Evolutionary conservation across 2,888 invertebrate genomes (phyloP).

Genomic region (Teleiodes luculella): DNA sequence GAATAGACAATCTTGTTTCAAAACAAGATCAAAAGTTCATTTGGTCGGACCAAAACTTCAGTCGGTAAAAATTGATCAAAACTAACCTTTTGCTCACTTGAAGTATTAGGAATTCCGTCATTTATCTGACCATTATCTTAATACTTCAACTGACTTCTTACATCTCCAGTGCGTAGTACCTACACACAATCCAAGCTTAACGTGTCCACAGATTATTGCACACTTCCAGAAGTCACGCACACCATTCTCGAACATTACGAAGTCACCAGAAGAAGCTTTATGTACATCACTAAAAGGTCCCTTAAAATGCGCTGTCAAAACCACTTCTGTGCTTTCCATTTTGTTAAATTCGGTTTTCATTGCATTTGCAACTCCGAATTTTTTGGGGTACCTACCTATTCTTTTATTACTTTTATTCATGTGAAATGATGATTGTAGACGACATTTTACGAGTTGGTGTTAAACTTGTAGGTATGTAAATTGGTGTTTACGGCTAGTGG

Average conservation of each 20-base stretch:
- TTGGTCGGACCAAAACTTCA: slow-evolving; percentile 79
- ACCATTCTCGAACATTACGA: slow-evolving; percentile 44
- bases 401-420: slow-evolving; percentile 20
- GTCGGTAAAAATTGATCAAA: slow-evolving; percentile 73
- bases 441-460: slow-evolving; percentile 25
- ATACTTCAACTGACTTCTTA: background rate
- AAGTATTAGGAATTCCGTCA: slow-evolving; percentile 19
- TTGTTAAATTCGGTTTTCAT: background rate
- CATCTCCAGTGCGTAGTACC: background rate
- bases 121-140: slow-evolving; percentile 10
- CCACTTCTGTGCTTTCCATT: too few species aligned
- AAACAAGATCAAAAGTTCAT: slow-evolving; percentile 76
- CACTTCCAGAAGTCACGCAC: slow-evolving; percentile 38
- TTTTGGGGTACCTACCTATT: background rate
- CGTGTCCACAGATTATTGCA: slow-evolving; percentile 31
- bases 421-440: slow-evolving; percentile 32
- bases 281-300: slow-evolving; percentile 11
- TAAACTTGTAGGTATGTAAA: slow-evolving; percentile 17
- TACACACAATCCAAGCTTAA: slow-evolving; percentile 5
- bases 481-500: slow-evolving; percentile 23
- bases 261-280: slow-evolving; percentile 45
- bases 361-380: background rate
- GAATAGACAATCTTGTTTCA: slow-evolving; percentile 68
- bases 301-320: background rate
- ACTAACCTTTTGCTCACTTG: slow-evolving; percentile 37